phyloP scores from a whole-genome alignment of 2,888 invertebrate genomes.

The Diarsia rubi region DNA sequence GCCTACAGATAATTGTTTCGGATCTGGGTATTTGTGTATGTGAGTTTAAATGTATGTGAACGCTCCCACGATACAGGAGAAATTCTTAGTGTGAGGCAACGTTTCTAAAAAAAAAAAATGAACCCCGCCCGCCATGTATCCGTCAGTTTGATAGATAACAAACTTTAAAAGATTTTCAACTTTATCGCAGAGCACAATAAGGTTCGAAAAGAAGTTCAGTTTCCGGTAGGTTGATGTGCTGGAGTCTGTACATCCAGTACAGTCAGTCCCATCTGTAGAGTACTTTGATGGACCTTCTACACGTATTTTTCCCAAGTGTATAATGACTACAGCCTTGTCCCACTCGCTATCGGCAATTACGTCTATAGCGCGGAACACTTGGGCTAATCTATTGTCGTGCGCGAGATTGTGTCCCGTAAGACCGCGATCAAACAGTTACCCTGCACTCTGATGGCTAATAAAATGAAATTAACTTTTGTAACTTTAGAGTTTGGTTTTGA shows the following conservation, averaged over 20 bases:
- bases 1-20: no score
- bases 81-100: no score
- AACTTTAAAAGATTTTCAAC: no score
- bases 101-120: no score
- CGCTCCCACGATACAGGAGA: no score
- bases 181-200: no score
- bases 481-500: slow-evolving; percentile 13
- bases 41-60: no score
- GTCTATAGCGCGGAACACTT: slow-evolving; percentile 42
- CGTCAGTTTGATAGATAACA: no score
- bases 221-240: no score
- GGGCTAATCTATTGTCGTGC: slow-evolving; percentile 57
- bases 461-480: slow-evolving; percentile 50
- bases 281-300: slow-evolving; percentile 5
- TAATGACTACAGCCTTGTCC: slow-evolving; percentile 49
- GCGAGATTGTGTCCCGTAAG: slow-evolving; percentile 56
- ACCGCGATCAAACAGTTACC: slow-evolving; percentile 54
- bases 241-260: background rate
- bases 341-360: slow-evolving; percentile 58
- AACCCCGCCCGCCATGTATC: no score
- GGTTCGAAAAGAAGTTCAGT: no score
- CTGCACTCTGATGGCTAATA: slow-evolving; percentile 55
- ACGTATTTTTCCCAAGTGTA: background rate
- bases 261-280: background rate
- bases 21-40: no score